Evolutionary conservation across 1,140 invertebrate genomes (phyloP), one percentile per base, ranked within the genome.

Genomic region (Atopsyche davidsoni): DNA sequence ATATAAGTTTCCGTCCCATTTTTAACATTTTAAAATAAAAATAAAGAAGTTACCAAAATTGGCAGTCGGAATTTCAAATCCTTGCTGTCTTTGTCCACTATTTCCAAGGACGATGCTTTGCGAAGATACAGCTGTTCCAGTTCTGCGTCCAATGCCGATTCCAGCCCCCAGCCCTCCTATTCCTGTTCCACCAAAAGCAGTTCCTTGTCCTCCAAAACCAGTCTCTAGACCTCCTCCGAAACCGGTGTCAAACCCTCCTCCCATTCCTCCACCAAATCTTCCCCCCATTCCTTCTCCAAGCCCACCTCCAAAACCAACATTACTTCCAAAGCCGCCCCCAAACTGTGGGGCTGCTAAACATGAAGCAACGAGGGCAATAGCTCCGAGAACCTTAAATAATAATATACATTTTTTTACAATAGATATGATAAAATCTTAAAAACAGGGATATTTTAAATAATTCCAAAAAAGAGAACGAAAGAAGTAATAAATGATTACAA

Each of bases 311-410:
- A 36, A 22, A 10, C n/a, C 51, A 22, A 53, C 41, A 47, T 22
- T 39, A 22, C 13, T 40, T 32, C 49, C 49, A 14, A 51, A 16
- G 13, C 18, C 28, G 6, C 42, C 41, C 7, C 34, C 42, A 18
- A 52, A 39, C 19, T 53, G 51, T 1, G 51, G 51, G 28, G 51
- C 51, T n/a, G 51, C 51, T 24, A 10, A 28, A 24, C 32, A 21
- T 3, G 39, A 16, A 18, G 39, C 19, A 3, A 45, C 2, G 7
- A 41, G 1, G 4, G 23, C 24, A 34, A 17, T 45, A 18, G 39
- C 17, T 18, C 45, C n/a, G 10, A 32, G 1, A n/a, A 52, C 22
- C 50, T 52, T 19, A 9, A 25, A 44, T 10, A 43, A 39, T 39
- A 39, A 11, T 34, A 34, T 4, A 11, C 11, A n/a, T n/a, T n/a